phyloP scores from a whole-genome alignment of 2,797 vertebrate genomes.

The Sebastiscus tertius region DNA sequence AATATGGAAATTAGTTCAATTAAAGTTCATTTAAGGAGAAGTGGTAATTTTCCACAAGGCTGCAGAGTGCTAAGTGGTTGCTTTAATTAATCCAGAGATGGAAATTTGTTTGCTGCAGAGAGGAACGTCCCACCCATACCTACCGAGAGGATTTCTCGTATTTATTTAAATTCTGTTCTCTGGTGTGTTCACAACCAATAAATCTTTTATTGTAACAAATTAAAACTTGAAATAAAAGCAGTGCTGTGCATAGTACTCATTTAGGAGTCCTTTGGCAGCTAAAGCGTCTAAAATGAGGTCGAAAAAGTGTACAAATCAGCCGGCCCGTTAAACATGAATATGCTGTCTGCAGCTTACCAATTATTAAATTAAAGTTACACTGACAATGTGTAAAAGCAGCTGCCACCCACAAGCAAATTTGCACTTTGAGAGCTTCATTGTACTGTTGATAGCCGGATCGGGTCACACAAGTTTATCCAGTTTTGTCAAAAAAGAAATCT shows the following conservation, averaged over 20 bases:
- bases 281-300: not conserved
- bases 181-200: not conserved
- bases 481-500: not conserved
- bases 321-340: not conserved
- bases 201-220: not conserved
- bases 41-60: not conserved
- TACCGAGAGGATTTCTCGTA: not conserved
- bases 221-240: not conserved
- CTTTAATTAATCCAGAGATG: not conserved
- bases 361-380: not conserved
- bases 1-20: not conserved
- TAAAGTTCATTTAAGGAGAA: not conserved
- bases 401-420: not conserved
- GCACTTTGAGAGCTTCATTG: not conserved
- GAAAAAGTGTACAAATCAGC: not conserved
- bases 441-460: not conserved
- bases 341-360: not conserved
- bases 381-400: not conserved
- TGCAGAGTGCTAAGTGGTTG: not conserved
- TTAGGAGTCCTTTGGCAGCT: not conserved
- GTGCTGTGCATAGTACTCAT: not conserved
- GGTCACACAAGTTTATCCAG: not conserved
- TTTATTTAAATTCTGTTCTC: no score
- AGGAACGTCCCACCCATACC: not conserved
- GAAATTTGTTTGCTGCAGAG: not conserved